These are phyloP conservation scores for Rhabdomys dilectus DNA, from an alignment of 2,113 vertebrate species.

Conservation along the genomic window DNA sequence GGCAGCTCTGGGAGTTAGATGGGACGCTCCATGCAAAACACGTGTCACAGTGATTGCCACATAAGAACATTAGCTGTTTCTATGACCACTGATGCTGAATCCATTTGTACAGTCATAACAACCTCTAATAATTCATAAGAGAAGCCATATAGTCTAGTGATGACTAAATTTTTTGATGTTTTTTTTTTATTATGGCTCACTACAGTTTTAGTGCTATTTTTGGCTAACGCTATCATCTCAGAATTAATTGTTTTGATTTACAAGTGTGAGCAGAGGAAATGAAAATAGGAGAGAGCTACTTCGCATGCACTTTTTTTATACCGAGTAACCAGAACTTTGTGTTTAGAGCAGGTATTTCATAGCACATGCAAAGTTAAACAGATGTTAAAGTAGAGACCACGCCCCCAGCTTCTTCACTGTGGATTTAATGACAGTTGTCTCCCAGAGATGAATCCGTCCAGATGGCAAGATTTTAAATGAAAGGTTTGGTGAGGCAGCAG, in stretches of 20 bases:
- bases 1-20: neutral
- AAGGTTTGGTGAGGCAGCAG: neutral
- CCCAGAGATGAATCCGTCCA: neutral
- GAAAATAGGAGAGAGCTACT: neutral
- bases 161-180: neutral
- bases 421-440: neutral
- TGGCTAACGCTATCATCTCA: neutral
- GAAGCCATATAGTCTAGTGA: conserved; percentile 20
- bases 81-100: neutral
- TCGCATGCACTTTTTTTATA: neutral
- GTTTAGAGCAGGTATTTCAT: conserved; percentile 10
- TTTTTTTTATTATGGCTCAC: conserved; percentile 43
- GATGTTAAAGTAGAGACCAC: neutral
- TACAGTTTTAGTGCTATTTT: conserved; percentile 43
- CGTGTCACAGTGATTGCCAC: neutral
- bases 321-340: neutral
- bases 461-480: neutral
- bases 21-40: neutral
- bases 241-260: conserved; percentile 38
- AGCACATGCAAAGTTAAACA: neutral
- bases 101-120: neutral
- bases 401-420: neutral
- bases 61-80: neutral
- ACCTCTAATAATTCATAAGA: conserved; percentile 37
- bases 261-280: conserved; percentile 11